These are phyloP conservation scores for Trachops cirrhosus DNA, from an alignment of 2,797 vertebrate genomes.

Conservation along the genomic window DNA sequence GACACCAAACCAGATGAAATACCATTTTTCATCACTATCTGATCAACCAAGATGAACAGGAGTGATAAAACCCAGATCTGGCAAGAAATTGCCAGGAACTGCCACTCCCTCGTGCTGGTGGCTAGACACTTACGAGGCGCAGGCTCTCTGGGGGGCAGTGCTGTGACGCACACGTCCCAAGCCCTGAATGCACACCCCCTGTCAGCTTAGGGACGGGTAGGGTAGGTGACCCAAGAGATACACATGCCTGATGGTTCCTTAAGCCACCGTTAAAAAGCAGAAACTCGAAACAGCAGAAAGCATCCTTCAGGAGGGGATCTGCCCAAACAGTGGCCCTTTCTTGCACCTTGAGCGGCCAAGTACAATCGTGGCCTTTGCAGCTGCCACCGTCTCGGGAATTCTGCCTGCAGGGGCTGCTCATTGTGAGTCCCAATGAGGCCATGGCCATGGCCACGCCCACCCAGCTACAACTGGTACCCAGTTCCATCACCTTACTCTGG, in stretches of 20 bases:
- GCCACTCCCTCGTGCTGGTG: background rate
- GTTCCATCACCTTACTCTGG: background rate
- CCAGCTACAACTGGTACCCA: background rate
- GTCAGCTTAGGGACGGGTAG: background rate
- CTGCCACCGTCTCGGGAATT: background rate
- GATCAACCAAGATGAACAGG: background rate
- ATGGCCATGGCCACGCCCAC: accelerated
- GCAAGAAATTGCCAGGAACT: background rate
- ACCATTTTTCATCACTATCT: background rate
- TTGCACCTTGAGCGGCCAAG: background rate
- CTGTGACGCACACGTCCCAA: accelerated
- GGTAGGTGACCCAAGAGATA: background rate
- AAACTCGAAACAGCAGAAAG: background rate
- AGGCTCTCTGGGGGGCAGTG: background rate
- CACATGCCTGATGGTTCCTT: background rate
- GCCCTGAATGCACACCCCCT: background rate
- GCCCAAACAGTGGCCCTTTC: background rate
- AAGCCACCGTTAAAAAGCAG: background rate
- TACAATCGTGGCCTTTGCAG: background rate
- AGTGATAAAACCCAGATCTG: background rate
- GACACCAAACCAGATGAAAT: background rate
- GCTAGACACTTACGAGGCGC: background rate
- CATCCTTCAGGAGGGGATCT: background rate
- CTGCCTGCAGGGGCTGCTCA: background rate
- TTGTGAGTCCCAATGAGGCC: accelerated